Evolutionary conservation across 2,797 vertebrate species (phyloP), one percentile per base, ranked within the genome.

Genomic region (Malacoctenus gilli): DNA sequence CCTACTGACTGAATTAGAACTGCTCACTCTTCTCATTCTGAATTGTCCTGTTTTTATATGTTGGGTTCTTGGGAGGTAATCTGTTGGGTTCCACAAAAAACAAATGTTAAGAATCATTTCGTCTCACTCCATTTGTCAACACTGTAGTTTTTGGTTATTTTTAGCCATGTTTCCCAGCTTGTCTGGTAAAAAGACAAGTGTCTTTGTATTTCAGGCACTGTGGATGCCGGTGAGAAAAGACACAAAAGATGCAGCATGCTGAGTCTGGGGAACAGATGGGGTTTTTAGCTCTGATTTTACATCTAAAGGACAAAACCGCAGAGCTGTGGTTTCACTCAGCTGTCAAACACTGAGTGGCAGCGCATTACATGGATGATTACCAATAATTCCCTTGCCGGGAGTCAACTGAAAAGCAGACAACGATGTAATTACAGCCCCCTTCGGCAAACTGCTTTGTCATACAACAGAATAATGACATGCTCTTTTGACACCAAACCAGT

Each of bases 351-450:
- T 89, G 91, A 92, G 80, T 89, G 87, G 82, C 89, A 90, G 73
- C 66, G 54, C 84, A 85, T 89, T 91, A 89, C 85, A 90, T 85
- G 87, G 86, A 87, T 88, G 87, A 92, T 93, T 91, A 91, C 86
- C 84, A 85, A 83, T 87, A 88, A 88, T 89, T 90, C 87, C 88
- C 84, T 75, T 39, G 72, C 74, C 57, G 65, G 79, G 84, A 85
- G 73, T 83, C 79, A 84, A 82, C 83, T 83, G 78, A 81, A 87
- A 87, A 81, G 72, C 85, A 74, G 85, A 86, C 84, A 85, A 82
- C 68, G 66, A 80, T 89, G 81, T 89, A 90, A 91, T 91, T 89
- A 82, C 74, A 62, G 72, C 62, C 77, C 74, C 81, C 68, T 77
- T 82, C 78, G 82, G 83, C 85, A 84, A 79, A 77, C 79, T 72